Base-by-base conservation (phyloP, 2,797 vertebrate species). In the Craterocephalus amniculus region DNA sequence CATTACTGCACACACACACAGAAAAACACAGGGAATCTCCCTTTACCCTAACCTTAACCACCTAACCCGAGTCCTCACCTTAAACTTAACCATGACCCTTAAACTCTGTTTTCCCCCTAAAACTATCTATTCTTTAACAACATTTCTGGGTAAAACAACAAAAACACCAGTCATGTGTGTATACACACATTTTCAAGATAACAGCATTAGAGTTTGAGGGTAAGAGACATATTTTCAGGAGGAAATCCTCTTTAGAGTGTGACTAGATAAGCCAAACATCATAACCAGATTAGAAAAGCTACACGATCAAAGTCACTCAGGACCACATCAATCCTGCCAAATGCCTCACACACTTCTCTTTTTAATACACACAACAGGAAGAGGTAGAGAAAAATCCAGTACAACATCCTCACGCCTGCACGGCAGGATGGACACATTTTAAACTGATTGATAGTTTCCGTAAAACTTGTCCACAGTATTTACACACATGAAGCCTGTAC, bases 221-320 rank as follows among this genome's bases (percentile, higher is more conserved):
- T 63, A 67, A 73, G 65, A 77, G 72, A 80, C 73, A 83, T 76
- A 85, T 85, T 88, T 85, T 64, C 43, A 57, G 78, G 70, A 61
- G 62, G 54, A 84, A 78, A 79, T 84, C 79, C 74, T 77, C 74
- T 76, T 85, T 60, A 74, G 55, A 67, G 67, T 65, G 72, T 76
- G 90, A 93, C 80, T 89, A 87, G 88, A 92, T 92, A 91, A 89
- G 58, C 16, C 67, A 49, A 78, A 80, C 74, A 60, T 71, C 40
- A 57, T 74, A 85, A 89, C 77, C 74, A 76, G 81, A 87, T 80
- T 76, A 87, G 83, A 81, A 65, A 59, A 74, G 73, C 67, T 74
- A 70, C 68, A 74, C 68, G 54, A 82, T 79, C 62, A 60, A 77
- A 88, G 87, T 78, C 72, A 72, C 61, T 70, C 74, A 63, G 73